Percentiles rank a stretch among this genome's conserved stretches.
phyloP scores from a whole-genome alignment of 2,888 invertebrate species.

The Lithophane leautieri region DNA sequence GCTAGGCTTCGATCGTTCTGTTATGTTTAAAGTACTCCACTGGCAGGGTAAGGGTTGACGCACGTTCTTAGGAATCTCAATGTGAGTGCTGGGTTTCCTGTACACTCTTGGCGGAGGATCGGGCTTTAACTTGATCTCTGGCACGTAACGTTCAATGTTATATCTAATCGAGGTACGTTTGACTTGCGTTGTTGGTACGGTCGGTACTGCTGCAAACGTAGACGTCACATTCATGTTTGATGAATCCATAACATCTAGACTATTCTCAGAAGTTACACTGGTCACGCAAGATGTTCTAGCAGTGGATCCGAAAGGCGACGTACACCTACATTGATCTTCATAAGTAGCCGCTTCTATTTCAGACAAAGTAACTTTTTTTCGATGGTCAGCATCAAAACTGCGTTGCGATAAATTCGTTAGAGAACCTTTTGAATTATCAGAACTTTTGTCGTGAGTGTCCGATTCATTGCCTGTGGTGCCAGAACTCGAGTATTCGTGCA shows the following conservation, averaged over 20 bases:
- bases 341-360: slow-evolving; percentile 91
- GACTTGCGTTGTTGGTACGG: slow-evolving; percentile 86
- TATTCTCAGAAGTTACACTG: slow-evolving; percentile 90
- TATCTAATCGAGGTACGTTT: slow-evolving; percentile 88
- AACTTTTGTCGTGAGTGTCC: slow-evolving; percentile 81
- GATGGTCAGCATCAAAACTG: slow-evolving; percentile 76
- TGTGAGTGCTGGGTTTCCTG: slow-evolving; percentile 86
- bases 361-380: slow-evolving; percentile 87
- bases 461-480: slow-evolving; percentile 82
- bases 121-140: slow-evolving; percentile 85
- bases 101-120: slow-evolving; percentile 87
- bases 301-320: slow-evolving; percentile 93
- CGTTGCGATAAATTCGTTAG: slow-evolving; percentile 78
- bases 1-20: slow-evolving; percentile 86
- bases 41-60: slow-evolving; percentile 83
- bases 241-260: slow-evolving; percentile 89
- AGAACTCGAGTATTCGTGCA: slow-evolving; percentile 79
- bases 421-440: slow-evolving; percentile 76
- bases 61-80: slow-evolving; percentile 87
- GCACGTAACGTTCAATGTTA: slow-evolving; percentile 84
- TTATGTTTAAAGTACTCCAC: slow-evolving; percentile 88
- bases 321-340: slow-evolving; percentile 93
- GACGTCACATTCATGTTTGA: slow-evolving; percentile 89
- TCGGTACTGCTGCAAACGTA: slow-evolving; percentile 85
- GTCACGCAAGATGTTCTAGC: slow-evolving; percentile 92